These are phyloP conservation scores for Lasioglossum baleicum DNA, from an alignment of 1,140 invertebrate genomes.

Conservation along the genomic window DNA sequence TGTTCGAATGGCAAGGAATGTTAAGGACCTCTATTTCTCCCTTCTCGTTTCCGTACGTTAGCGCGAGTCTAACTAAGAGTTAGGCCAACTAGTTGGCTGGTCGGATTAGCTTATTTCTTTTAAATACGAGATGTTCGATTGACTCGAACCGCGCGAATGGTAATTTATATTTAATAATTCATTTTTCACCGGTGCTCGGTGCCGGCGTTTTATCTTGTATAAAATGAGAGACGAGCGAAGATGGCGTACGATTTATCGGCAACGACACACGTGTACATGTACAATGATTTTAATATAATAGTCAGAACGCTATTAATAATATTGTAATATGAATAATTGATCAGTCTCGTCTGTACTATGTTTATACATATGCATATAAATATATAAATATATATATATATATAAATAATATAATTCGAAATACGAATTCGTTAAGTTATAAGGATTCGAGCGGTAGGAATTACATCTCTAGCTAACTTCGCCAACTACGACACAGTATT, in stretches of 20 bases:
- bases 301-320: conserved; percentile 56
- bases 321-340: conserved; percentile 57
- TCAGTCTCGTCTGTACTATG: conserved; percentile 68
- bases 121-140: conserved; percentile 34
- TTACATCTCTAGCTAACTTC: conserved; percentile 63
- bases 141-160: conserved; percentile 35
- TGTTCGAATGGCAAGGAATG: conserved; percentile 36
- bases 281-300: conserved; percentile 47
- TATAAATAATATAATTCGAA: conserved; percentile 39
- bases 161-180: conserved; percentile 54
- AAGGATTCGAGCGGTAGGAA: conserved; percentile 57
- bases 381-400: conserved; percentile 68
- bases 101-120: conserved; percentile 42
- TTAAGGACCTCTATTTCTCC: conserved; percentile 24
- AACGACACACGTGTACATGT: conserved; percentile 69
- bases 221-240: conserved; percentile 38
- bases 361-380: conserved; percentile 62
- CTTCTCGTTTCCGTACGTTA: conserved; percentile 19
- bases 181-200: conserved; percentile 18
- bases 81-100: conserved; percentile 7
- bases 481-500: conserved; percentile 76
- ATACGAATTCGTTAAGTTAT: conserved; percentile 52
- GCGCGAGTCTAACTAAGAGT: neutral
- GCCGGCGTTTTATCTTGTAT: conserved; percentile 52
- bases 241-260: conserved; percentile 54